Percentiles rank a stretch among this genome's conserved stretches.
Evolutionary conservation across 2,113 vertebrate species (phyloP).

Genomic region (Siniperca knerii): DNA sequence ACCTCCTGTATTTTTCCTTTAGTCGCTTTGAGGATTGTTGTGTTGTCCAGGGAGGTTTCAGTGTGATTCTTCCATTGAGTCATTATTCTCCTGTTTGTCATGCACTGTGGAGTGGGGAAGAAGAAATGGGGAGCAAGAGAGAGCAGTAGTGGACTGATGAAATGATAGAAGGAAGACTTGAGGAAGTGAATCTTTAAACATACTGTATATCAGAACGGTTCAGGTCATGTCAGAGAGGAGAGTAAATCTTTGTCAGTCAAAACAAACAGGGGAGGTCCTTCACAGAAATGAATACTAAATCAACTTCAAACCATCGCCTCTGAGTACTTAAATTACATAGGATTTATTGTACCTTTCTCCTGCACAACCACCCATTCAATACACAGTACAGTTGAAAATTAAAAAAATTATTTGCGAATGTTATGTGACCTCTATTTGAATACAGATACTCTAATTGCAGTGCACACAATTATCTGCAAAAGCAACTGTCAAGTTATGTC

Average conservation of each 20-base stretch:
- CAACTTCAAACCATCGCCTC: neutral
- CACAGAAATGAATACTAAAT: neutral
- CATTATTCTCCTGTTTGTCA: slow-evolving; percentile 65
- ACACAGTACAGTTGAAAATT: slow-evolving; percentile 23
- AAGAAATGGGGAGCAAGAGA: neutral
- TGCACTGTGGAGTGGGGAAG: slow-evolving; percentile 33
- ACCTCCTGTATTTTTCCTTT: slow-evolving; percentile 68
- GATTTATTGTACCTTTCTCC: neutral
- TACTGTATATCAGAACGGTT: neutral
- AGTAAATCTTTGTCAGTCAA: neutral
- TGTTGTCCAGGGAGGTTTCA: slow-evolving; percentile 61
- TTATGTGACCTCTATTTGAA: neutral
- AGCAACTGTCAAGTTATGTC: neutral
- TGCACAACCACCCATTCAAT: slow-evolving; percentile 13
- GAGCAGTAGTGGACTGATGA: slow-evolving; percentile 2
- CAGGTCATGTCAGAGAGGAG: neutral
- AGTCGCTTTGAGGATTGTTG: slow-evolving; percentile 66
- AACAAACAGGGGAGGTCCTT: neutral
- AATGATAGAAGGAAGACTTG: neutral
- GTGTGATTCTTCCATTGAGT: slow-evolving; percentile 65
- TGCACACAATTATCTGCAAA: neutral
- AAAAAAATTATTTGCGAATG: slow-evolving; percentile 1
- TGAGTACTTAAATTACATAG: neutral
- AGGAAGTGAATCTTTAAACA: neutral
- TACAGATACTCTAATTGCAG: neutral